Evolutionary conservation across 2,113 vertebrate genomes (phyloP).

Genomic region (Vombatus ursinus): DNA sequence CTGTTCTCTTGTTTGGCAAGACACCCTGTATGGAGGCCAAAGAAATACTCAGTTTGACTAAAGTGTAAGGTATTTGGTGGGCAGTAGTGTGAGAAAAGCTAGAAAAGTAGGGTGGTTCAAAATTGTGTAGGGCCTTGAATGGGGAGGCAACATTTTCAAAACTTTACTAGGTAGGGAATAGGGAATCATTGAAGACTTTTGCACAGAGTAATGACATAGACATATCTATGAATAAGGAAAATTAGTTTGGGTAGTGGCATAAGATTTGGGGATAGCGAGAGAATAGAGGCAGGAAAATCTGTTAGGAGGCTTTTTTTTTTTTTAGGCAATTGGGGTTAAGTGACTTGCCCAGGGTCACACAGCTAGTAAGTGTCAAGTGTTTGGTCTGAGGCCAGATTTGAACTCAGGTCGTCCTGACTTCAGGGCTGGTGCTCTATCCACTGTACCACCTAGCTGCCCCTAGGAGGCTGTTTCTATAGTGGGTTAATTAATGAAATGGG

Average conservation of each 20-base stretch:
- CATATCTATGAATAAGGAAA: neutral
- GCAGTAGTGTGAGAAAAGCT: neutral
- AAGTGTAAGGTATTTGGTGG: neutral
- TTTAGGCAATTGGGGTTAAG: too few species aligned
- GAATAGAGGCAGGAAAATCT: neutral
- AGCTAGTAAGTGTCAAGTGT: too few species aligned
- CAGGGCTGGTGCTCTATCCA: too few species aligned
- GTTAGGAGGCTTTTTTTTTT: too few species aligned
- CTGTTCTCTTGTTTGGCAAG: neutral
- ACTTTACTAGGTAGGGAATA: neutral
- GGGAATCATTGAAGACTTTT: neutral
- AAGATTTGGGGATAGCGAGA: neutral
- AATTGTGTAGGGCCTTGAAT: neutral
- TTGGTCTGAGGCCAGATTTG: too few species aligned
- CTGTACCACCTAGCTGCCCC: too few species aligned
- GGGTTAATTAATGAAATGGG: neutral
- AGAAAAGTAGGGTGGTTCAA: neutral
- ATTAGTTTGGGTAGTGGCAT: neutral
- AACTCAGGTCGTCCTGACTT: too few species aligned
- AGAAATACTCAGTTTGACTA: neutral
- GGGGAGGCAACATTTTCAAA: neutral
- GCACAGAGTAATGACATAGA: neutral
- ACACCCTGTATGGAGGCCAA: neutral
- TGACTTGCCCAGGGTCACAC: too few species aligned
- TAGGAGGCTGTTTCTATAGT: neutral